phyloP scores from a whole-genome alignment of 2,797 vertebrate species.

The Dendrocincla fuliginosa region DNA sequence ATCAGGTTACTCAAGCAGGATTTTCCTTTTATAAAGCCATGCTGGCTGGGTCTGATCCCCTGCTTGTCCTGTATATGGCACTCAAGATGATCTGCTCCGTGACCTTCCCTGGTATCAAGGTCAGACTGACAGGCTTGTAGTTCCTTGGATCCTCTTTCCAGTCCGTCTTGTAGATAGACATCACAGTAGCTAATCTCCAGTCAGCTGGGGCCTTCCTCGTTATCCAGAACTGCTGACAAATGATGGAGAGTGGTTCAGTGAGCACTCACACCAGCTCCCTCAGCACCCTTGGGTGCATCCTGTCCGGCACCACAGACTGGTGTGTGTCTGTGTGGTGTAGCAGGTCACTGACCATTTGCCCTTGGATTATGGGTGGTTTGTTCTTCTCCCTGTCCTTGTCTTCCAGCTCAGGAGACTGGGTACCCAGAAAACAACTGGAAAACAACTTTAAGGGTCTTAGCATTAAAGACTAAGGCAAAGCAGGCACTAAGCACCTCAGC shows the following conservation, averaged over 20 bases:
- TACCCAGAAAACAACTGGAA: too few relatives aligned
- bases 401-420: background rate
- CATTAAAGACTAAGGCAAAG: background rate
- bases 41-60: background rate
- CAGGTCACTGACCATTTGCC: background rate
- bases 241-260: background rate
- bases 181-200: background rate
- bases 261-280: background rate
- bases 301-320: background rate
- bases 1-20: background rate
- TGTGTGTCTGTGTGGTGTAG: background rate
- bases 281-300: background rate
- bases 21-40: background rate
- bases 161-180: background rate
- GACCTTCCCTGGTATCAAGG: background rate
- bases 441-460: background rate
- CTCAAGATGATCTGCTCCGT: background rate
- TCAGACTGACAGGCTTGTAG: background rate
- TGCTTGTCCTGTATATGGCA: background rate
- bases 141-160: background rate
- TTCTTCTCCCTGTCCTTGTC: background rate
- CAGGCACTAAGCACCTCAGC: background rate
- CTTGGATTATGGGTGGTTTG: background rate
- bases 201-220: background rate
- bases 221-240: background rate